phyloP scores from a whole-genome alignment of 2,888 invertebrate species.

The Amiota mariae region DNA sequence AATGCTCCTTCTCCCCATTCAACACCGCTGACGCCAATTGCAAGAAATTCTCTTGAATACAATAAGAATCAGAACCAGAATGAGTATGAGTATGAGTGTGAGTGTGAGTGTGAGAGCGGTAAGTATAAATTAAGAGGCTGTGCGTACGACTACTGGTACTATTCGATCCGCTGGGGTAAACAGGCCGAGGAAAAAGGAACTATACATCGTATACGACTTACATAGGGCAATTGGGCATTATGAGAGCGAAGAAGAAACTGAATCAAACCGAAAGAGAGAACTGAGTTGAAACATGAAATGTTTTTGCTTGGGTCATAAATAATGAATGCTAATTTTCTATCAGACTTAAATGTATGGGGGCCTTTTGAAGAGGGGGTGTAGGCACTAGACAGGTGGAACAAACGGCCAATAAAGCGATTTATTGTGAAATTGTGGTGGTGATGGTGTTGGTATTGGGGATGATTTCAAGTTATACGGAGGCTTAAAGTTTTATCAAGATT shows the following conservation, averaged over 20 bases:
- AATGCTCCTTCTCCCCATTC: too few relatives aligned
- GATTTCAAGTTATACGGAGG: neutral
- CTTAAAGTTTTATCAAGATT: conserved; percentile 45
- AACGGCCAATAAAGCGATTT: conserved; percentile 66
- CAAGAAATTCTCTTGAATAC: neutral
- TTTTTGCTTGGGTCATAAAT: conserved; percentile 52
- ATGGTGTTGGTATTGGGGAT: neutral
- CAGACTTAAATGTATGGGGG: neutral
- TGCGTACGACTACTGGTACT: neutral
- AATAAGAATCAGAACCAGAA: neutral
- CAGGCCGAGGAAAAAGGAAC: neutral
- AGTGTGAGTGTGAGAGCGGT: conserved; percentile 7
- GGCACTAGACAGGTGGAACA: conserved; percentile 56
- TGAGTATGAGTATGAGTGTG: too few relatives aligned
- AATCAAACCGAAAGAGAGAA: too few relatives aligned
- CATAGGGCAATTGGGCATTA: neutral
- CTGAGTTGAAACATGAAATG: neutral
- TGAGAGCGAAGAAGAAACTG: neutral
- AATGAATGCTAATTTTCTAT: conserved; percentile 62
- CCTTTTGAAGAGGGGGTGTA: neutral
- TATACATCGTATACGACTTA: too few relatives aligned
- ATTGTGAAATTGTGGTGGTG: conserved; percentile 46
- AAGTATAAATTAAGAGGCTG: conserved; percentile 40
- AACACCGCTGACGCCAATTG: too few relatives aligned
- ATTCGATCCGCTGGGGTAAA: too few relatives aligned